Conservation (phyloP, 2,113 vertebrate species). For the Aleadryas rufinucha region DNA sequence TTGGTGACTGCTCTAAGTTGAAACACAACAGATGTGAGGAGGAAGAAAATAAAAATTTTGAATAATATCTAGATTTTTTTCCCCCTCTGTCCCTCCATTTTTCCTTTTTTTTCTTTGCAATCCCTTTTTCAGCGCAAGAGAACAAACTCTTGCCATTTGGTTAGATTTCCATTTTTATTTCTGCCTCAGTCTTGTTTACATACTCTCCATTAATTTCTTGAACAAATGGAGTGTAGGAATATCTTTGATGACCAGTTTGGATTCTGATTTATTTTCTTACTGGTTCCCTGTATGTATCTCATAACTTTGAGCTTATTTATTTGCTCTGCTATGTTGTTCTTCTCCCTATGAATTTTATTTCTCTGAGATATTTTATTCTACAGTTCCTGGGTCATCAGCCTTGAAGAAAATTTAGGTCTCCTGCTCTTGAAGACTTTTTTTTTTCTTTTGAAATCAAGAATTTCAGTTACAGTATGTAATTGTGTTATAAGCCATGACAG, state of each 20-base stretch:
- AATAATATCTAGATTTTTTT: background rate
- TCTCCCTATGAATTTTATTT: background rate
- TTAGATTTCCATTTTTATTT: background rate
- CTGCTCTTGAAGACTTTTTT: background rate
- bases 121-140: background rate
- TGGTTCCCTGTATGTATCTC: background rate
- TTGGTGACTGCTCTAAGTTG: background rate
- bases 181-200: background rate
- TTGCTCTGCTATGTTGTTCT: background rate
- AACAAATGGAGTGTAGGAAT: background rate
- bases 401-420: background rate
- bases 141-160: background rate
- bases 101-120: background rate
- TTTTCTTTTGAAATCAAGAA: background rate
- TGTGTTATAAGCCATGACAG: background rate
- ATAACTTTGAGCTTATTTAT: background rate
- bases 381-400: background rate
- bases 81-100: accelerated
- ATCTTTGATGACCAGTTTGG: background rate
- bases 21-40: background rate
- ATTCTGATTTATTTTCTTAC: background rate
- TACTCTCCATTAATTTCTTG: background rate
- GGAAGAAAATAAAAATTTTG: background rate
- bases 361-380: background rate
- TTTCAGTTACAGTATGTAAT: background rate